Evolutionary conservation across 1,140 invertebrate genomes (phyloP).

Genomic region (Philaenus spumarius): DNA sequence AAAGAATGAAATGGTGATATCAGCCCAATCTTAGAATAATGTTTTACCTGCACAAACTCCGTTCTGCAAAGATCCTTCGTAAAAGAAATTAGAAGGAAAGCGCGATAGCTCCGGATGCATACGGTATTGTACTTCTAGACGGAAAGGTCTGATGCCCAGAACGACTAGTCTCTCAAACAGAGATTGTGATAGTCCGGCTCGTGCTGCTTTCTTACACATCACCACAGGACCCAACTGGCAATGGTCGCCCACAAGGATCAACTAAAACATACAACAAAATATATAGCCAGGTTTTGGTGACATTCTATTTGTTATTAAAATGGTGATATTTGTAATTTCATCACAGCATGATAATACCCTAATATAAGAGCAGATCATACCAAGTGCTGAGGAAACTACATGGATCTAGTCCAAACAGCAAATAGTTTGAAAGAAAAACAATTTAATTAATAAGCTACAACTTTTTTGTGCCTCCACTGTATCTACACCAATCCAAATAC

Average conservation of each 20-base stretch:
- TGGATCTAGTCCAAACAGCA: too few species aligned
- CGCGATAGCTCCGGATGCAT: slow-evolving; percentile 97
- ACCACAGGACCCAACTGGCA: slow-evolving; percentile 98
- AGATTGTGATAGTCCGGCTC: slow-evolving; percentile 94
- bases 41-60: slow-evolving; percentile 82
- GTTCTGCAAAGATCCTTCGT: slow-evolving; percentile 97
- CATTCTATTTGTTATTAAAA: neutral
- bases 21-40: neutral
- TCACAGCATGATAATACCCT: neutral
- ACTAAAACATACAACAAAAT: slow-evolving; percentile 50
- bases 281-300: neutral
- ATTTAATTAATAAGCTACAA: too few species aligned
- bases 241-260: slow-evolving; percentile 97
- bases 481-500: too few species aligned
- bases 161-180: slow-evolving; percentile 97
- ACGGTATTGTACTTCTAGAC: slow-evolving; percentile 96
- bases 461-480: too few species aligned
- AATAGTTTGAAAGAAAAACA: too few species aligned
- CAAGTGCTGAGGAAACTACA: too few species aligned
- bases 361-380: neutral
- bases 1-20: neutral
- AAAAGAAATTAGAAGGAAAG: slow-evolving; percentile 99
- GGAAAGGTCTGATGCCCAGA: slow-evolving; percentile 88
- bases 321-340: too few species aligned
- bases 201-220: slow-evolving; percentile 98